These are phyloP conservation scores for Chromoteleia sp. DNA, from an alignment of 2,888 invertebrate species.

Conservation along the genomic window DNA sequence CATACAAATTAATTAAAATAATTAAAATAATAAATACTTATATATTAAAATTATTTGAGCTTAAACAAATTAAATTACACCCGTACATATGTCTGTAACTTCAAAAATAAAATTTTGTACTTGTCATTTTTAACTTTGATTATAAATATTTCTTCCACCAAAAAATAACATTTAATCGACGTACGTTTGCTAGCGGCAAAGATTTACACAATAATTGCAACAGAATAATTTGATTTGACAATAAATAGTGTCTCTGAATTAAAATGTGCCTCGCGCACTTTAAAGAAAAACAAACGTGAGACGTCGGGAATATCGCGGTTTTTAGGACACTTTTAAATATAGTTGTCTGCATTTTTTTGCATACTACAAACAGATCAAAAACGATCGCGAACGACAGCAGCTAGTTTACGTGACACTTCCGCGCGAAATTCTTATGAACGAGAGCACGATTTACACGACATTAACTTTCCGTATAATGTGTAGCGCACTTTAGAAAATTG, in stretches of 20 bases:
- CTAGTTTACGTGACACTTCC: slow-evolving; percentile 43
- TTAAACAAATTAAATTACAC: no score
- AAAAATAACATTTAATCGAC: background rate
- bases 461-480: slow-evolving; percentile 60
- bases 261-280: slow-evolving; percentile 11
- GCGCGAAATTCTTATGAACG: slow-evolving; percentile 54
- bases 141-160: background rate
- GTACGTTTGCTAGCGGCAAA: background rate
- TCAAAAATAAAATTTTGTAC: no score
- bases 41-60: no score
- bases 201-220: slow-evolving; percentile 19
- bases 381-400: slow-evolving; percentile 45
- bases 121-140: background rate
- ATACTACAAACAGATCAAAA: slow-evolving; percentile 24
- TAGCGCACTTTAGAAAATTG: slow-evolving; percentile 65
- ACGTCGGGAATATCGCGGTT: slow-evolving; percentile 49
- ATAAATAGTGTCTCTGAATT: slow-evolving; percentile 9
- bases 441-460: slow-evolving; percentile 54
- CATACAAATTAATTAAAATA: no score
- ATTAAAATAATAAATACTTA: no score
- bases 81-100: no score
- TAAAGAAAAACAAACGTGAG: slow-evolving; percentile 37
- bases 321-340: slow-evolving; percentile 57
- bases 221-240: slow-evolving; percentile 30
- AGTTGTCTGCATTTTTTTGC: slow-evolving; percentile 38